Conservation (phyloP, 35 echinoderm and acorn worm genomes). For the Nesometra sesokonis region DNA sequence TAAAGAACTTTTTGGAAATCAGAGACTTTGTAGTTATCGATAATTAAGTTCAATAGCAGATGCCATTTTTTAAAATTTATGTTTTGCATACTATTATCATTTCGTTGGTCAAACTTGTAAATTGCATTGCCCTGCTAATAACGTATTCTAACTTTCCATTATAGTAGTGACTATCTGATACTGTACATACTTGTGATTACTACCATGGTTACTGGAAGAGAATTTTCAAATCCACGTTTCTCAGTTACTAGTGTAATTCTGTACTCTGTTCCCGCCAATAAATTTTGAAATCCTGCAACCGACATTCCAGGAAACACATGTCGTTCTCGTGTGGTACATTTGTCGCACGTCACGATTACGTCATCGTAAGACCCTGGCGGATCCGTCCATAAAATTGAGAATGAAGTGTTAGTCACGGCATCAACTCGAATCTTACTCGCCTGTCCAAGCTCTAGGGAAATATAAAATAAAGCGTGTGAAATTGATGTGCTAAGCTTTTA, state of each 20-base stretch:
- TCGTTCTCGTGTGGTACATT: not conserved
- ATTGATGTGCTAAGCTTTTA: not conserved
- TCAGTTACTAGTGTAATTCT: not conserved
- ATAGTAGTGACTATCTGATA: too few species aligned
- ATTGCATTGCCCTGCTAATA: too few species aligned
- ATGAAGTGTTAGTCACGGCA: not conserved
- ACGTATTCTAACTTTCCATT: too few species aligned
- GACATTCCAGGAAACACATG: not conserved
- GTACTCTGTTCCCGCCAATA: not conserved
- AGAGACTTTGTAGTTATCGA: too few species aligned
- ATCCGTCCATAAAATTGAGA: not conserved
- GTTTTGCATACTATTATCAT: too few species aligned
- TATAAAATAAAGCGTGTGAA: not conserved
- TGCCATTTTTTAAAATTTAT: too few species aligned
- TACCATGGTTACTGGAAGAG: not conserved
- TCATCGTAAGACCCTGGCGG: not conserved
- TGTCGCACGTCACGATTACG: not conserved
- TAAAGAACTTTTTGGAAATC: too few species aligned
- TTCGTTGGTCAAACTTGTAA: too few species aligned
- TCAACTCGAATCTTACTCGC: not conserved
- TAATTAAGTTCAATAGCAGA: too few species aligned
- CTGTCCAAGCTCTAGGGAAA: not conserved
- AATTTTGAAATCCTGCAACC: not conserved
- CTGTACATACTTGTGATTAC: not conserved
- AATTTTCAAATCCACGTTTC: not conserved